These are phyloP conservation scores for Megalops cyprinoides DNA, from an alignment of 2,797 vertebrate genomes.

Conservation along the genomic window DNA sequence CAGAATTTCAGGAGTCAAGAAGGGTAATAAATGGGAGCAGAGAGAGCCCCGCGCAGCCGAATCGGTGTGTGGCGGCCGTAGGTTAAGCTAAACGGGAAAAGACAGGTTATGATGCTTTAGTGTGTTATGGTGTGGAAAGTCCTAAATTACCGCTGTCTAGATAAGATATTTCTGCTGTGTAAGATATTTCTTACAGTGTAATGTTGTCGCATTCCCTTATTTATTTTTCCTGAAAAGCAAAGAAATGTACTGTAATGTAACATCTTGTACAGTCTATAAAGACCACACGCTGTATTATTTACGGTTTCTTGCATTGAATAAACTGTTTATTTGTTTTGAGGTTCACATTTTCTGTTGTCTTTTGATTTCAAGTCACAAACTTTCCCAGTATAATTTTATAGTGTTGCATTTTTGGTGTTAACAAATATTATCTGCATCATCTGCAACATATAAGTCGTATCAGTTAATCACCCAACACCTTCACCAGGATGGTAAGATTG, in stretches of 20 bases:
- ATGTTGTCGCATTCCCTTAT: not conserved
- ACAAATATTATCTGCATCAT: too few species aligned
- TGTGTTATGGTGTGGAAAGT: conserved; percentile 84
- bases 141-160: conserved; percentile 85
- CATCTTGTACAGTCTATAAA: too few species aligned
- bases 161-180: conserved; percentile 54
- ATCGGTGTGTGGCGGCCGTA: conserved; percentile 83
- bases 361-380: too few species aligned
- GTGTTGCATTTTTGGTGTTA: too few species aligned
- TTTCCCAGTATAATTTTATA: too few species aligned
- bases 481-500: not conserved
- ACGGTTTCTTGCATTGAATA: too few species aligned
- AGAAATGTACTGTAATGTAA: not conserved
- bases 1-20: conserved; percentile 95
- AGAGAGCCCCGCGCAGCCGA: conserved; percentile 84
- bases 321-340: too few species aligned
- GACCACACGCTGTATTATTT: too few species aligned
- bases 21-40: conserved; percentile 88
- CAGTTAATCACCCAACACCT: too few species aligned
- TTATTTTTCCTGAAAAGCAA: not conserved
- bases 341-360: too few species aligned
- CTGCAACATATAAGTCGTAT: too few species aligned
- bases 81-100: conserved; percentile 87
- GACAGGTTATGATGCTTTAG: conserved; percentile 89
- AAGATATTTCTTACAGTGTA: conserved; percentile 35